Conservation (phyloP, 2,797 vertebrate species). For the Alectoris magna region DNA sequence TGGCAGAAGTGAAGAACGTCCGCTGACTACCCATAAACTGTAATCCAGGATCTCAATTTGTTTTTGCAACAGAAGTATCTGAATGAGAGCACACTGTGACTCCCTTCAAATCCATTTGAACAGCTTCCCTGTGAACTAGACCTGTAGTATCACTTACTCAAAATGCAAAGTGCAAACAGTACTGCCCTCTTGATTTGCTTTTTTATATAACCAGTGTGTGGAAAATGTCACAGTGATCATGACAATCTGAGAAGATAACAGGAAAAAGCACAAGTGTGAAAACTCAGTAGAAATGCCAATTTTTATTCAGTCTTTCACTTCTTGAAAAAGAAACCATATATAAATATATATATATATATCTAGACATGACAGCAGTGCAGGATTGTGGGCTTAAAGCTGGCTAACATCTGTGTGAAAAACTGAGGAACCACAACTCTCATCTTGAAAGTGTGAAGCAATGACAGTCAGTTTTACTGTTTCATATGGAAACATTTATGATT, state of each 20-base stretch:
- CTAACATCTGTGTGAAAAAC: fast-evolving
- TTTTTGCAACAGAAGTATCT: neutral
- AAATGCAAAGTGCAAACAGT: neutral
- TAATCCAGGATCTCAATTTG: neutral
- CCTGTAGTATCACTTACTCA: neutral
- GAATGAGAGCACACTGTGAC: neutral
- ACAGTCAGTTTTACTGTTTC: neutral
- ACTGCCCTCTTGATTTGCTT: neutral
- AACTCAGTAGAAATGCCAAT: neutral
- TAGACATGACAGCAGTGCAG: fast-evolving
- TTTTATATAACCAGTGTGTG: neutral
- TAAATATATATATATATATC: too few relatives aligned
- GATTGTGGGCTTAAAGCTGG: neutral
- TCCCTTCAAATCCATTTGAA: neutral
- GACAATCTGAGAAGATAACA: neutral
- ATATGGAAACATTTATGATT: fast-evolving
- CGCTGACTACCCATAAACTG: neutral
- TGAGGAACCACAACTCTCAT: neutral
- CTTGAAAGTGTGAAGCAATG: neutral
- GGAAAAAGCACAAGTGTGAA: fast-evolving
- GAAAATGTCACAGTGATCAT: neutral
- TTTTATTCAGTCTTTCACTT: neutral
- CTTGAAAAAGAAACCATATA: neutral
- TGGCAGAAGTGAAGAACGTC: neutral
- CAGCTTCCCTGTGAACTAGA: neutral